Base-by-base conservation (phyloP, 2,888 invertebrate genomes). In the Neoaliturus tenellus region DNA sequence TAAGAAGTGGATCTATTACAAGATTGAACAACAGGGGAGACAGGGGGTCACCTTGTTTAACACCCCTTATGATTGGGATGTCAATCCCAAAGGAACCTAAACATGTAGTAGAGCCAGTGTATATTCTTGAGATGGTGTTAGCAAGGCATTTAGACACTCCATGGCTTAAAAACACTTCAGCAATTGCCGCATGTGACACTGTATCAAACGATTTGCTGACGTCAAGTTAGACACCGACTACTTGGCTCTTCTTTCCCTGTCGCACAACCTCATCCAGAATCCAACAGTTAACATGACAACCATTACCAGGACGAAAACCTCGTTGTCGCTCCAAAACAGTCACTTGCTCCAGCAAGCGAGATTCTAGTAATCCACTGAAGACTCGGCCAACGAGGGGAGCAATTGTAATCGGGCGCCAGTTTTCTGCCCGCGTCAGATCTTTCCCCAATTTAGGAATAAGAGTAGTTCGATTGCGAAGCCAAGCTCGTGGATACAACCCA, bases 371-470 rank as follows among this genome's bases (percentile, higher is more conserved):
- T 0, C 8, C n/a, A 17, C 75, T 75, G 35, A 35, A 75, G 0
- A 75, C 17, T 39, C 75, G 33, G 4, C 5, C 33, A 8, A 75
- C 23, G 1, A 75, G 3, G 12, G 39, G 39, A 0, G 41, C 75
- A 17, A 75, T n/a, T 44, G 75, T 75, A 17, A 75, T 39, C 8
- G 75, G 75, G n/a, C n/a, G n/a, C n/a, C n/a, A n/a, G n/a, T n/a
- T n/a, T n/a, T n/a, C n/a, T n/a, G n/a, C n/a, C n/a, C n/a, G 35
- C 12, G 17, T 2, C 5, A 39, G 17, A 14, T 39, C 39, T 14
- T 75, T 75, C 23, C 75, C 75, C 4, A 23, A 23, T n/a, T 75
- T 75, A 75, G 23, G 39, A 75, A 75, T 55, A 8, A 55, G n/a
- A n/a, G 55, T 55, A 10, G 55, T 55, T n/a, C 55, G 23, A 55